These are phyloP conservation scores for Eristalis arbustorum DNA, from an alignment of 2,888 invertebrate genomes.

Conservation along the genomic window DNA sequence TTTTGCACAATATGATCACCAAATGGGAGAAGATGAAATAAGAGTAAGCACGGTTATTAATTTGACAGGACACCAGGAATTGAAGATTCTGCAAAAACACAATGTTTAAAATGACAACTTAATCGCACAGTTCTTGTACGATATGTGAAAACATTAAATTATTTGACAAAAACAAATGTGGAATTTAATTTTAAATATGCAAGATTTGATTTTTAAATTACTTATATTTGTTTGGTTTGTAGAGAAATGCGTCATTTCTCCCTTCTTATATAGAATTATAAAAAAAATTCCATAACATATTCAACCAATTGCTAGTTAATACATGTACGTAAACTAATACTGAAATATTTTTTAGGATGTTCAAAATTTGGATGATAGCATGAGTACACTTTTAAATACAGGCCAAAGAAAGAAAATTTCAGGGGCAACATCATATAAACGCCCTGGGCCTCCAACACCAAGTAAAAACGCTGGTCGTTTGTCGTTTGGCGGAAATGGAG, in stretches of 20 bases:
- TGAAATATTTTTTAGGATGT: slow-evolving; percentile 73
- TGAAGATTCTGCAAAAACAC: not conserved
- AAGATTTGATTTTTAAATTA: slow-evolving; percentile 12
- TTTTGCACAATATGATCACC: slow-evolving; percentile 88
- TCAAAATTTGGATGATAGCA: slow-evolving; percentile 77
- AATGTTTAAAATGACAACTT: slow-evolving; percentile 52
- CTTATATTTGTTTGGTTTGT: not conserved
- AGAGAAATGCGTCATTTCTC: slow-evolving; percentile 17
- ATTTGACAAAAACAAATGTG: not conserved
- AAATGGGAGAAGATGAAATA: slow-evolving; percentile 84
- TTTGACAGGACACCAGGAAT: slow-evolving; percentile 59
- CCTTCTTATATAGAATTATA: slow-evolving; percentile 15
- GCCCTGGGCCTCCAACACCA: slow-evolving; percentile 92
- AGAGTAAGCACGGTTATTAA: slow-evolving; percentile 81
- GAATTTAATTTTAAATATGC: slow-evolving; percentile 23
- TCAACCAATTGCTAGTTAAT: slow-evolving; percentile 20
- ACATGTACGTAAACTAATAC: not conserved
- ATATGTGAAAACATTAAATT: not conserved
- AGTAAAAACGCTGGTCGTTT: slow-evolving; percentile 90
- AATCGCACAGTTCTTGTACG: slow-evolving; percentile 49
- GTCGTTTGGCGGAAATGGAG: slow-evolving; percentile 81
- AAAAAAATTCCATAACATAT: too few species aligned
- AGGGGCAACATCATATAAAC: slow-evolving; percentile 88
- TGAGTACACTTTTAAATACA: slow-evolving; percentile 79
- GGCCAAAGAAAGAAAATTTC: slow-evolving; percentile 81